These are phyloP conservation scores for Petrolisthes manimaculis DNA, from an alignment of 2,888 invertebrate genomes.

Conservation along the genomic window DNA sequence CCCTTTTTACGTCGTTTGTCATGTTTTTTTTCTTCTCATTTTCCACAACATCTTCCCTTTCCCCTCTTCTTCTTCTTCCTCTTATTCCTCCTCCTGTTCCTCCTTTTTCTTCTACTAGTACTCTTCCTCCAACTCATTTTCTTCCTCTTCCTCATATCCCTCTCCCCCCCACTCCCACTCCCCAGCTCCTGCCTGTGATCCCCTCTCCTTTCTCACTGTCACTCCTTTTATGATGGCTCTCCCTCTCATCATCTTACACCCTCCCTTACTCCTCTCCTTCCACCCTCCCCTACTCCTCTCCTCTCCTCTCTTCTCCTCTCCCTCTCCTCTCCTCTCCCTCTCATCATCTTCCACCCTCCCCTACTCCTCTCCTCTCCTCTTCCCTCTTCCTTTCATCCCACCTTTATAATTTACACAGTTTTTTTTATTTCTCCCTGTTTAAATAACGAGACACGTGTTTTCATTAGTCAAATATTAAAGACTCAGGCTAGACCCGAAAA, in stretches of 20 bases:
- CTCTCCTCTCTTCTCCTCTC: background rate
- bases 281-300: background rate
- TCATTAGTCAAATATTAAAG: too few relatives aligned
- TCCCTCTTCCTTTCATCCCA: too few relatives aligned
- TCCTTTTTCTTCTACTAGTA: too few relatives aligned
- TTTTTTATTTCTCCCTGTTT: too few relatives aligned
- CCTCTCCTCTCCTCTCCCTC: background rate
- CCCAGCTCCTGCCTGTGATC: background rate
- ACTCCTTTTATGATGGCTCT: background rate
- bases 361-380: background rate
- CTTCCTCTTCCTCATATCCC: too few relatives aligned
- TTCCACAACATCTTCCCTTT: background rate
- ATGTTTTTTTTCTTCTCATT: background rate
- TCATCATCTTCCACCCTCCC: background rate
- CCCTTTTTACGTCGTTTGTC: background rate
- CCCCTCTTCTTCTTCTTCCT: background rate
- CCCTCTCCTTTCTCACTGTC: background rate
- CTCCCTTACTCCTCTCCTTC: background rate
- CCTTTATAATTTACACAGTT: too few relatives aligned
- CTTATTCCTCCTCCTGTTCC: background rate
- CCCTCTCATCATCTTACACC: background rate
- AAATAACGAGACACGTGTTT: too few relatives aligned
- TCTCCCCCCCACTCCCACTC: background rate
- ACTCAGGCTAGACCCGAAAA: too few relatives aligned
- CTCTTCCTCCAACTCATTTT: too few relatives aligned